Evolutionary conservation across 92 coral and sea anemone species (phyloP).

Genomic region (Phymanthus crucifer): DNA sequence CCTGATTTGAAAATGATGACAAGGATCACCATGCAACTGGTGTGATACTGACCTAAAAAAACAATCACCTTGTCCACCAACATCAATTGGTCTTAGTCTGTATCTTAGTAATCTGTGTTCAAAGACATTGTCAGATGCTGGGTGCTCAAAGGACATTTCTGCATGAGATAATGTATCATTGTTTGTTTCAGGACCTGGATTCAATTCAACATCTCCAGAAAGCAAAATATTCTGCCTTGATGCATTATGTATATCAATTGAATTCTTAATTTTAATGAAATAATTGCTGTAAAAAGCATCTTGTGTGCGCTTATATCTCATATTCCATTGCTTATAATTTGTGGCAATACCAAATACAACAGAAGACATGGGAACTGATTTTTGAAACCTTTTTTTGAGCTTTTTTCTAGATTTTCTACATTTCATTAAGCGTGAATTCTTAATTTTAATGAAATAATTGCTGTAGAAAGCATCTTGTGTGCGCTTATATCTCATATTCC

Average conservation of each 20-base stretch:
- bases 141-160: too few relatives aligned
- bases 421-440: not conserved
- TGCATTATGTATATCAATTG: not conserved
- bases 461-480: not conserved
- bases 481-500: not conserved
- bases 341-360: not conserved
- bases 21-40: conserved; percentile 51
- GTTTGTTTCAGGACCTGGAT: conserved; percentile 43
- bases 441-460: too few relatives aligned
- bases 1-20: conserved; percentile 48
- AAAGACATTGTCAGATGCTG: conserved; percentile 6
- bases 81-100: conserved; percentile 42
- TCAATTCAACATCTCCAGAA: conserved; percentile 50
- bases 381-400: not conserved
- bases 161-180: conserved; percentile 24
- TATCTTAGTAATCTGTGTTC: conserved; percentile 36
- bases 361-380: not conserved
- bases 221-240: not conserved
- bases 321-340: not conserved
- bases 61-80: conserved; percentile 57
- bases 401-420: not conserved
- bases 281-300: not conserved
- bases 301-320: not conserved
- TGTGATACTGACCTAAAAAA: conserved; percentile 59
- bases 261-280: not conserved